phyloP scores from a whole-genome alignment of 2,888 invertebrate species.

The Drosophila quinaria region DNA sequence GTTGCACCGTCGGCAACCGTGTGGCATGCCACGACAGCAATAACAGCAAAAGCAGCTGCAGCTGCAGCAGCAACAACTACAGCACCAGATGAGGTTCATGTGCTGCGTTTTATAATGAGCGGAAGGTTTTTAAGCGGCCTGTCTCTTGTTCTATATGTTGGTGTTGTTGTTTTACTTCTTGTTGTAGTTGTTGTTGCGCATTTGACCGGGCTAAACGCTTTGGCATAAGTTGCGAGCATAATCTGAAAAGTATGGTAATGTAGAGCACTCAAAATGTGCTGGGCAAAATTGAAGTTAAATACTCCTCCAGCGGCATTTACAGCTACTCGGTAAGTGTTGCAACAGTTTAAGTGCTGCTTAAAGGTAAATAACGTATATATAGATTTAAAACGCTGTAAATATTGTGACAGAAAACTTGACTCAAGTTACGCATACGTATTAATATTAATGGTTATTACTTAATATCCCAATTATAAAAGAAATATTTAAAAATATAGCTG shows the following conservation, averaged over 20 bases:
- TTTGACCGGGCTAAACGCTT: constrained; percentile 32
- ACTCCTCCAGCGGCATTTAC: constrained; percentile 4
- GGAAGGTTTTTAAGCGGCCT: constrained; percentile 66
- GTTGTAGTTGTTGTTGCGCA: constrained; percentile 25
- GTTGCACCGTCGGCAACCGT: constrained; percentile 36
- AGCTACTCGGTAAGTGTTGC: constrained; percentile 2
- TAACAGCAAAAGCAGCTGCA: constrained; percentile 23
- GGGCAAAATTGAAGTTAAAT: constrained; percentile 23
- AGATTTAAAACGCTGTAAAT: background rate
- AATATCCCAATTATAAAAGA: background rate
- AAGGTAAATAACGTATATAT: constrained; percentile 1
- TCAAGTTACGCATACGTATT: background rate
- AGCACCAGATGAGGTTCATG: constrained; percentile 64
- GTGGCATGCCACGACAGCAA: constrained; percentile 43
- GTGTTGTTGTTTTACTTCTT: constrained; percentile 14
- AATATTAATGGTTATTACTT: background rate
- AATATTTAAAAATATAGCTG: no score
- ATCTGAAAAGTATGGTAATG: constrained; percentile 53
- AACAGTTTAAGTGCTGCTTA: constrained; percentile 17
- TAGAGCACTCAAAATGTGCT: constrained; percentile 36
- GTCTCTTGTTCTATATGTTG: constrained; percentile 30
- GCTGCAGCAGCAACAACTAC: background rate
- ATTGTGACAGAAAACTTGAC: background rate
- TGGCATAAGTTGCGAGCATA: constrained; percentile 44
- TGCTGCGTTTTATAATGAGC: constrained; percentile 73